Percentiles rank a stretch among this genome's conserved stretches.
Evolutionary conservation across 2,888 invertebrate genomes (phyloP).

Genomic region (Drosophila nr. fundita): DNA sequence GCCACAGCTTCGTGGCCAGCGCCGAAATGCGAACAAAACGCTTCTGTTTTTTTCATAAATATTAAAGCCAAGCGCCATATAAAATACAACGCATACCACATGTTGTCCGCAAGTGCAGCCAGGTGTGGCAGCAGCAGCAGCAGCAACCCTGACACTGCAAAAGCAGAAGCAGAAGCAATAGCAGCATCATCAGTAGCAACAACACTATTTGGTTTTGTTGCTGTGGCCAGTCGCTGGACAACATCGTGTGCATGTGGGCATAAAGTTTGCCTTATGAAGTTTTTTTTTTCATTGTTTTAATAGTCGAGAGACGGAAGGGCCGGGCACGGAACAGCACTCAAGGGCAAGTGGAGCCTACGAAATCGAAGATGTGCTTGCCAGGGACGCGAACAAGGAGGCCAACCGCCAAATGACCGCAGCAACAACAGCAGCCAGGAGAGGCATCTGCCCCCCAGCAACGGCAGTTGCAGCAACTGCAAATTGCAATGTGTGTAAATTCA

Average conservation of each 20-base stretch:
- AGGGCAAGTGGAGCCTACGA: constrained; percentile 49
- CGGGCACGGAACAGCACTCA: constrained; percentile 22
- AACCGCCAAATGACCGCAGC: constrained; percentile 77
- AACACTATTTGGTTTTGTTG: constrained; percentile 50
- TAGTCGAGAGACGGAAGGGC: constrained; percentile 40
- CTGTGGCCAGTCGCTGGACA: constrained; percentile 48
- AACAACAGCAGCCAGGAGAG: constrained; percentile 27
- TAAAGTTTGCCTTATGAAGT: constrained; percentile 68
- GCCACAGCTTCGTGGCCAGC: constrained; percentile 42
- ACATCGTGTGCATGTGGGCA: constrained; percentile 26
- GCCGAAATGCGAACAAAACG: constrained; percentile 48
- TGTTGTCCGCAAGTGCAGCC: constrained; percentile 64
- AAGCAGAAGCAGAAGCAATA: constrained; percentile 9
- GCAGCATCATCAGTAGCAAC: constrained; percentile 18
- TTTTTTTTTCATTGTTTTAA: constrained; percentile 69
- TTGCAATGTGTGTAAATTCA: constrained; percentile 74
- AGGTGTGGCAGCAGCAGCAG: constrained; percentile 38
- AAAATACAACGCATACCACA: constrained; percentile 69
- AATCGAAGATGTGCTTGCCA: constrained; percentile 71
- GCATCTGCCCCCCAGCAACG: constrained; percentile 10
- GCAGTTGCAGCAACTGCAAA: constrained; percentile 52
- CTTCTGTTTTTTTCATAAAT: constrained; percentile 61
- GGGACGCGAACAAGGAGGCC: constrained; percentile 68
- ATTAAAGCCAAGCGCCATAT: constrained; percentile 60
- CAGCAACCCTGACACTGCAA: constrained; percentile 31